Evolutionary conservation across 2,888 invertebrate species (phyloP), one percentile per base, ranked within the genome.

Genomic region (Dromius quadrimaculatus): DNA sequence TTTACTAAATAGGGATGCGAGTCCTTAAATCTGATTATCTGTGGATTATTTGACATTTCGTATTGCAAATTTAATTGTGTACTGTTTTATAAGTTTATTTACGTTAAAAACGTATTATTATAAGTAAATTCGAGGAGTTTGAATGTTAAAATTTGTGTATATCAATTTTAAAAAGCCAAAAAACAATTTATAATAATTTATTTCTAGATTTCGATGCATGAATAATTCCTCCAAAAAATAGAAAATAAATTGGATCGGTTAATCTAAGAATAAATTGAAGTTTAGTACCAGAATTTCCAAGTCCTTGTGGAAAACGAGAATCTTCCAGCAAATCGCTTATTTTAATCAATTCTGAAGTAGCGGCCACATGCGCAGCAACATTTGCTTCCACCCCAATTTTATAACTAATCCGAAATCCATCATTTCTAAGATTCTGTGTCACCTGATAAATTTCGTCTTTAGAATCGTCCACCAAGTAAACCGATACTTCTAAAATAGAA

Each of bases 321-420:
- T 89, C 88, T 1, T 83, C 81, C 45, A 84, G 81, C 13, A 87
- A 85, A 74, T 88, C 87, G 19, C 85, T 85, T 0, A 87, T 78
- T n/a, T 86, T 78, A 0, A 88, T 79, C 71, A 82, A 84, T 76
- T 87, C 85, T 73, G 86, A 87, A 28, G 85, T 85, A 22, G 76
- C 81, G 0, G 88, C 88, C 1, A 85, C 88, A 78, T 86, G 86
- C 0, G 86, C 86, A 1, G 89, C 87, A 8, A 87, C 83, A 11
- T 85, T 83, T 71, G 83, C 85, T 0, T 84, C 85, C 76, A 84
- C 84, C 75, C 82, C 84, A 59, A 88, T 87, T 11, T 86, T 84
- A 78, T 87, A 86, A 74, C 86, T 87, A 0, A 88, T 84, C 80
- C 86, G 84, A 72, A 87, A 86, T 6, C 86, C 80, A 4, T 83